Percentiles rank a stretch among this genome's conserved stretches.
Evolutionary conservation across 1,140 invertebrate species (phyloP).

Genomic region (Drosophila teissieri): DNA sequence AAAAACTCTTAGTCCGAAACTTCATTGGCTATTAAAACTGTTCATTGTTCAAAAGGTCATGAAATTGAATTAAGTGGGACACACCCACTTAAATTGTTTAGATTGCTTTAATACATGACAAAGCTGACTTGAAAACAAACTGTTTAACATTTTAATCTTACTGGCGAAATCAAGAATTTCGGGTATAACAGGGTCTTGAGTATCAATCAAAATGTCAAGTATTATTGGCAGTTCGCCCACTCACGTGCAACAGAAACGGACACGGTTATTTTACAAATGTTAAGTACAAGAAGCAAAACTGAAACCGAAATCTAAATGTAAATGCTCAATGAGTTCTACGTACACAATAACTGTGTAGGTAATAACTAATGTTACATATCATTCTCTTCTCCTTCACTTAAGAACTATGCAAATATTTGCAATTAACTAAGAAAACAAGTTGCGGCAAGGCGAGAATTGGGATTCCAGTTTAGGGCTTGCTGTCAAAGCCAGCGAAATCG

Average conservation of each 20-base stretch:
- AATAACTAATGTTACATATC: conserved; percentile 57
- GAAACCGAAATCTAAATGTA: conserved; percentile 27
- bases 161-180: neutral
- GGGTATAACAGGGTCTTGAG: conserved; percentile 7
- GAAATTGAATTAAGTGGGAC: conserved; percentile 2
- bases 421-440: conserved; percentile 60
- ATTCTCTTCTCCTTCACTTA: conserved; percentile 38
- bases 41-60: neutral
- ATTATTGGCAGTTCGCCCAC: conserved; percentile 10
- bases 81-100: no score
- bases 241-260: neutral
- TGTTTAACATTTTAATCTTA: conserved; percentile 10
- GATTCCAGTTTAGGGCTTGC: conserved; percentile 45
- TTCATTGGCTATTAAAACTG: no score
- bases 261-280: conserved; percentile 28
- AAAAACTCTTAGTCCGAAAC: neutral
- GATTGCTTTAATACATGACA: neutral
- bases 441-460: conserved; percentile 5
- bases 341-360: conserved; percentile 31
- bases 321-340: conserved; percentile 50
- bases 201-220: conserved; percentile 9
- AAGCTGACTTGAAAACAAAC: neutral
- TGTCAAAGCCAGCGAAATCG: conserved; percentile 66
- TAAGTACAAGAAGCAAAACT: conserved; percentile 48
- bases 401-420: conserved; percentile 62